These are phyloP conservation scores for Ptychadena robeensis DNA, from an alignment of 2,797 vertebrate species.

Conservation along the genomic window DNA sequence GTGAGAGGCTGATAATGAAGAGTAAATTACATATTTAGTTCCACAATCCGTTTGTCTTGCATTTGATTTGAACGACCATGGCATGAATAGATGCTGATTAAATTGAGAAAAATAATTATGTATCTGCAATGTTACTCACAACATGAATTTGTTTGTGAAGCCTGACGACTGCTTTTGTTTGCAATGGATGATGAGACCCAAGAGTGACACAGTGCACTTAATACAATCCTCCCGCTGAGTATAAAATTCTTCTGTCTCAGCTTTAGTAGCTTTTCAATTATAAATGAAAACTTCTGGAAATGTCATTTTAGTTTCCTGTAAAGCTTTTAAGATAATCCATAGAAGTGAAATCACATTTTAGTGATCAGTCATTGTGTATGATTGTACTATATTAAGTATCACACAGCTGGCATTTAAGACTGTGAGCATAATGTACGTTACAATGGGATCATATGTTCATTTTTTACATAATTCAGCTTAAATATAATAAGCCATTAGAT, in stretches of 20 bases:
- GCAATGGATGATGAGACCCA: conserved; percentile 1
- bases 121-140: neutral
- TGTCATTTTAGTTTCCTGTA: conserved; percentile 47
- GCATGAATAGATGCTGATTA: neutral
- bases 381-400: conserved; percentile 19
- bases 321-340: conserved; percentile 50
- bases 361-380: conserved; percentile 36
- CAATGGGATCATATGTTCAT: neutral
- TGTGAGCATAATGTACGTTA: neutral
- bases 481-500: neutral
- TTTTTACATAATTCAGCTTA: neutral
- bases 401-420: conserved; percentile 5
- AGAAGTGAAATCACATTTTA: conserved; percentile 39
- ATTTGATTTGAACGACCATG: neutral
- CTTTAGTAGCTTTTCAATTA: conserved; percentile 35
- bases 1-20: neutral
- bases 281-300: conserved; percentile 47
- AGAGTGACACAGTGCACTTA: conserved; percentile 35
- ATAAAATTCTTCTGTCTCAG: conserved; percentile 27
- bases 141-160: conserved; percentile 9
- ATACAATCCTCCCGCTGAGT: conserved; percentile 27
- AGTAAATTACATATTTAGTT: neutral
- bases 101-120: conserved; percentile 13
- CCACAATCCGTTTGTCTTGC: neutral
- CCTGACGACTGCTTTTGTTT: conserved; percentile 2